phyloP scores from a whole-genome alignment of 2,797 vertebrate genomes.

The Setipinna tenuifilis region DNA sequence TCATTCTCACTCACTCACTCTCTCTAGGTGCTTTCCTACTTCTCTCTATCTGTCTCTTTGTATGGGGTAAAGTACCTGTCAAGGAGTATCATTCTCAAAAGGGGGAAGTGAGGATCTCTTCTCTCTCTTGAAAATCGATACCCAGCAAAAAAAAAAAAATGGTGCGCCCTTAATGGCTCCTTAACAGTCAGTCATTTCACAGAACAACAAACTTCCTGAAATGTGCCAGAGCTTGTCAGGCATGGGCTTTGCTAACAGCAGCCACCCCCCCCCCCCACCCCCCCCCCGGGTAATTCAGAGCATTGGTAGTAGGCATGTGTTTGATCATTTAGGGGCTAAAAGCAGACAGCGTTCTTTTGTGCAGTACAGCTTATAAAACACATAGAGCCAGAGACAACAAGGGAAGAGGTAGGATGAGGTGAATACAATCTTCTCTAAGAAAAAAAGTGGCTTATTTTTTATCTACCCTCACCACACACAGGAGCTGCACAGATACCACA shows the following conservation, averaged over 20 bases:
- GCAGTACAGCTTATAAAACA: not conserved
- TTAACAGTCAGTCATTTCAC: slow-evolving; percentile 44
- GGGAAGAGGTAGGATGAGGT: not conserved
- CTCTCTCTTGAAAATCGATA: slow-evolving; percentile 24
- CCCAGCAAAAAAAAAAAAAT: not conserved
- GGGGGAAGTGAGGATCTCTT: slow-evolving; percentile 26
- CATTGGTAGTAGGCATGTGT: not conserved
- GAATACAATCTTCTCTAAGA: not conserved
- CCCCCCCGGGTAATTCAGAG: not conserved
- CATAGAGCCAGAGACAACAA: not conserved
- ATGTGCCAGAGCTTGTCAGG: slow-evolving; percentile 20
- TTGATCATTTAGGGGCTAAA: not conserved
- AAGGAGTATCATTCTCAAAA: slow-evolving; percentile 29
- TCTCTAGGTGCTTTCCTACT: not conserved
- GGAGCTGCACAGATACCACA: not conserved
- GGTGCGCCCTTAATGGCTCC: slow-evolving; percentile 35
- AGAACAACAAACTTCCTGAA: slow-evolving; percentile 28
- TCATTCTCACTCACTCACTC: not conserved
- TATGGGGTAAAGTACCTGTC: slow-evolving; percentile 38
- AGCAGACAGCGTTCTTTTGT: not conserved
- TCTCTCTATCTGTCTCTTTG: not conserved
- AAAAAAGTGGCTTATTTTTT: not conserved
- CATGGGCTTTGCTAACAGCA: not conserved
- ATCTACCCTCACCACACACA: not conserved
- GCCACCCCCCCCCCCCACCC: not conserved